These are phyloP conservation scores for Paraescarpia echinospica DNA, from an alignment of 1,140 invertebrate genomes.

Conservation along the genomic window DNA sequence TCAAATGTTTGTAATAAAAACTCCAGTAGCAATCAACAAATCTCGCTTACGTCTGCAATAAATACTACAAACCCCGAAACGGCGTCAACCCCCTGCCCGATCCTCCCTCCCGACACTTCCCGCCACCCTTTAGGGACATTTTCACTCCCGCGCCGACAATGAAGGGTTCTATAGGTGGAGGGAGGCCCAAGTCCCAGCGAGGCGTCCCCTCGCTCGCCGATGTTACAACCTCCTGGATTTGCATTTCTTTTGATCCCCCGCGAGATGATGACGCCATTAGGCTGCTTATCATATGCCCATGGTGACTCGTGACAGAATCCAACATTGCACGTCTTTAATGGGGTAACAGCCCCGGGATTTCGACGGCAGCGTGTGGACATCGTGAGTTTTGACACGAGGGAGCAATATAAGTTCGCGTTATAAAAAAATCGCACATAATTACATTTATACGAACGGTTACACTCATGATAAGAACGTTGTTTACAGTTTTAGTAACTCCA, in stretches of 20 bases:
- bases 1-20: neutral
- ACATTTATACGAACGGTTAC: no score
- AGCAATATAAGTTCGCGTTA: neutral
- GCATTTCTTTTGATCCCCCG: conserved; percentile 3
- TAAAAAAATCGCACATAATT: no score
- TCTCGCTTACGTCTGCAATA: neutral
- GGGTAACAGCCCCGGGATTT: neutral
- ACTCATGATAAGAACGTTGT: no score
- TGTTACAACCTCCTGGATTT: neutral
- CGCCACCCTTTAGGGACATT: neutral
- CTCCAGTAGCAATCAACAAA: neutral
- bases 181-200: neutral
- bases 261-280: neutral
- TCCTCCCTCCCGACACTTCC: neutral
- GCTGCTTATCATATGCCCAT: neutral
- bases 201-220: neutral
- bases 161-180: neutral
- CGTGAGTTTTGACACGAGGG: neutral
- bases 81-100: neutral
- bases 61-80: no score
- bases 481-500: no score
- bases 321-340: neutral
- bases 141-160: neutral
- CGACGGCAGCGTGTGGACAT: neutral
- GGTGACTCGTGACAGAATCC: neutral